Evolutionary conservation across 2,113 vertebrate species (phyloP), one percentile per base, ranked within the genome.

Genomic region (Regulus satrapa): DNA sequence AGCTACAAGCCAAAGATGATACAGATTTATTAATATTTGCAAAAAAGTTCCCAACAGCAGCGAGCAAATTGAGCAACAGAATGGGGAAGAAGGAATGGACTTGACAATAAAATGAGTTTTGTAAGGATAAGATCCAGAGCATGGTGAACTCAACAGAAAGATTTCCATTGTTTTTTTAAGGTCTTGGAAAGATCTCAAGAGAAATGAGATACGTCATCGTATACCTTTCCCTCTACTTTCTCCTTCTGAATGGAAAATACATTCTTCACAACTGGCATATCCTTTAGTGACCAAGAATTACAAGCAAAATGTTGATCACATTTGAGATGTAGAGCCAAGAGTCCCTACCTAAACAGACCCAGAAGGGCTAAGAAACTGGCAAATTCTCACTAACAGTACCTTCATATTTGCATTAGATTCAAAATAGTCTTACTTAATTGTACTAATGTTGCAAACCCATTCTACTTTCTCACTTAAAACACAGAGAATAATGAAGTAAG

Each of bases 21-120:
- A 73, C 61, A 88, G 81, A 92, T 94, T 95, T 96, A 95, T 93
- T 95, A 97, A 97, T 93, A 95, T 88, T 74, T 90, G 19, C 36
- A 66, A 81, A 85, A 90, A 89, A 86, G 38, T 29, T 90, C 83
- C 36, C 51, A 63, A 85, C 36, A 96, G 61, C 77, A 92, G 55
- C 89, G 92, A 94, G 75, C 71, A 94, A 92, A 84, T 82, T 95
- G 94, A 96, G 82, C 94, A 97, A 94, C 54, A 85, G 49, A 41
- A 40, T 2, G 26, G 69, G 41, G 55, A 81, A 32, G 69, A 85
- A 94, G 58, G 17, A 83, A 59, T 71, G 75, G 43, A 62, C 63
- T 85, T 79, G 49, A 94, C 75, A 83, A 51, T 62, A 95, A 93
- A 89, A 51, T 4, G 5, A 59, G 19, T 45, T 94, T 59, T 93